Base-by-base conservation (phyloP, 2,888 invertebrate genomes). In the Brachypalpus laphriformis region DNA sequence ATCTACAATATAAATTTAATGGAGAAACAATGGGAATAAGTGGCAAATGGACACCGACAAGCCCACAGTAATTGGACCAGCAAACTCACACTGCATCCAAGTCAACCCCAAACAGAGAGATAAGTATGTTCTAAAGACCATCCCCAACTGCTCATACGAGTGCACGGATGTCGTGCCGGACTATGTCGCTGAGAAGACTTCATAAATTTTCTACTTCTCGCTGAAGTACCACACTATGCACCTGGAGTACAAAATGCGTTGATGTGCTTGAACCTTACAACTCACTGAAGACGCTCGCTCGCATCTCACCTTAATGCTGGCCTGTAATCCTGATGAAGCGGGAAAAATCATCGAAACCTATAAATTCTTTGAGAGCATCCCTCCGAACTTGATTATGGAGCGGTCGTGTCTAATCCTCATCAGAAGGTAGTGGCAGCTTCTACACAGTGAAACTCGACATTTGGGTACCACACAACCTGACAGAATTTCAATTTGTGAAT, bases 191-290 rank as follows among this genome's bases (percentile, higher is more conserved):
- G 97, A 98, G 0, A 93, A 94, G 88, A 95, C 95, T 2, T 95
- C 95, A 9, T 96, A 97, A 89, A 94, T 96, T 25, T 91, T 97
- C 11, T 98, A 96, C 90, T 92, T 98, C 18, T 98, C 98, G 0
- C 92, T 98, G 2, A 94, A 96, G 40, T 98, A 98, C 90, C 97
- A 98, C 90, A 97, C 96, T 89, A 93, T 98, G 80, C 97, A 98
- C 92, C 98, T 98, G 0, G 97, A 98, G 92, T 99, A 99, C 89
- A 97, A 97, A 93, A n/a, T n/a, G n/a, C n/a, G 97, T 98, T 90
- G 91, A 91, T 87, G 89, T 90, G 1, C 89, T 89, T 40, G 98
- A 99, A 88, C 97, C 98, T 0, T 96, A 97, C 90, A 95, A 95
- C 89, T 94, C 96, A 1, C 91, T 99, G 42, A 98, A 98, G 93